Percentiles rank a stretch among this genome's conserved stretches.
phyloP scores from a whole-genome alignment of 2,797 vertebrate species.

The Oceanodroma leucorhoa region DNA sequence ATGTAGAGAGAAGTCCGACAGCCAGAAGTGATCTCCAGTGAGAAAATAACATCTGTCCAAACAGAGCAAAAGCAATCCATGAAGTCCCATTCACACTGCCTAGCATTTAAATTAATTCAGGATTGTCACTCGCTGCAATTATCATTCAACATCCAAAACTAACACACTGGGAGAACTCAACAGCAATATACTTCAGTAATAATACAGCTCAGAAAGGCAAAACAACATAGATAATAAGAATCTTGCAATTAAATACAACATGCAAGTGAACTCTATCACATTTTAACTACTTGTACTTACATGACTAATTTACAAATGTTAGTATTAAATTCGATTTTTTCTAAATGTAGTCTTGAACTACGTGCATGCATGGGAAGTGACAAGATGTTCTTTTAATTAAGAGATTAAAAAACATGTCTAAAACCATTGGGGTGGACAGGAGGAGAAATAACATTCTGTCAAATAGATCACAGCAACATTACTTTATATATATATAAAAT shows the following conservation, averaged over 20 bases:
- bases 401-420: background rate
- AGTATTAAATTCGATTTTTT: background rate
- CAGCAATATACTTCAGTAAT: background rate
- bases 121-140: background rate
- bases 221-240: background rate
- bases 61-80: background rate
- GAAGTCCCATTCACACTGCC: background rate
- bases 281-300: background rate
- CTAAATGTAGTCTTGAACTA: background rate
- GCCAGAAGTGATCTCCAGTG: background rate
- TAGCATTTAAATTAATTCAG: background rate
- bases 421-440: background rate
- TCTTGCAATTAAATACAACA: background rate
- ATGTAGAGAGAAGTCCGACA: background rate
- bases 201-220: background rate
- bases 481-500: background rate
- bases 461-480: background rate
- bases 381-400: background rate
- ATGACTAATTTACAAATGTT: background rate
- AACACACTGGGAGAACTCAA: background rate
- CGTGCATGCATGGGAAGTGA: fast-evolving
- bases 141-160: background rate
- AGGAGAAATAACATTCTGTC: background rate
- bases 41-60: background rate
- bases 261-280: background rate